Conservation (phyloP, 2,113 vertebrate species). For the Nesospiza acunhae region DNA sequence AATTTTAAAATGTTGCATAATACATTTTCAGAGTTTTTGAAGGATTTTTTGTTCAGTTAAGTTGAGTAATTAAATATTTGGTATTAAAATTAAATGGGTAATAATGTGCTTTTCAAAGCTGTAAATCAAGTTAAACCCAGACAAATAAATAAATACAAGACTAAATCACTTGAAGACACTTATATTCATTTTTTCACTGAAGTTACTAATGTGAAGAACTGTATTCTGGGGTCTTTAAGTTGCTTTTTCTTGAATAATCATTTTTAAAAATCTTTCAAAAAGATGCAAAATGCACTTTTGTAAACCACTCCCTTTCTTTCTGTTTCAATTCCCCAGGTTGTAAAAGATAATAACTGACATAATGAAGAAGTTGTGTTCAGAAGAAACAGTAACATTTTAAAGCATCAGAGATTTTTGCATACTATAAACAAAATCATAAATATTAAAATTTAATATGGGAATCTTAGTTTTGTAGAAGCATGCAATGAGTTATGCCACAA, state of each 20-base stretch:
- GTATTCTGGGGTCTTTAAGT: neutral
- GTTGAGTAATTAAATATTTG: rapidly evolving
- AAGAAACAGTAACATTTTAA: neutral
- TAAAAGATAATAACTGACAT: neutral
- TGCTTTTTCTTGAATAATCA: neutral
- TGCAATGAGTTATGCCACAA: neutral
- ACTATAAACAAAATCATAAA: neutral
- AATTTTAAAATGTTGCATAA: neutral
- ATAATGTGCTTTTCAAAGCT: neutral
- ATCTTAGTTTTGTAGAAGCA: neutral
- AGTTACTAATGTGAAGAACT: neutral
- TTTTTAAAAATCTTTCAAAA: neutral
- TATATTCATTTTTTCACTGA: neutral
- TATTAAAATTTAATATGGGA: neutral
- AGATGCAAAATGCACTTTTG: neutral
- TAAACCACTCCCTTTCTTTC: neutral
- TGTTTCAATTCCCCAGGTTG: neutral
- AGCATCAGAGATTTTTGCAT: neutral
- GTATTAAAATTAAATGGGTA: neutral
- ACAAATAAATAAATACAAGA: neutral
- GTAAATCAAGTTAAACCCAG: neutral
- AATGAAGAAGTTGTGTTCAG: neutral
- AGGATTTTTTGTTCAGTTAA: neutral
- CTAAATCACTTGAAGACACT: neutral
- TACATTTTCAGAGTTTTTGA: neutral